Base-by-base conservation (phyloP, 2,797 vertebrate genomes). In the Phoxinus dragarum region DNA sequence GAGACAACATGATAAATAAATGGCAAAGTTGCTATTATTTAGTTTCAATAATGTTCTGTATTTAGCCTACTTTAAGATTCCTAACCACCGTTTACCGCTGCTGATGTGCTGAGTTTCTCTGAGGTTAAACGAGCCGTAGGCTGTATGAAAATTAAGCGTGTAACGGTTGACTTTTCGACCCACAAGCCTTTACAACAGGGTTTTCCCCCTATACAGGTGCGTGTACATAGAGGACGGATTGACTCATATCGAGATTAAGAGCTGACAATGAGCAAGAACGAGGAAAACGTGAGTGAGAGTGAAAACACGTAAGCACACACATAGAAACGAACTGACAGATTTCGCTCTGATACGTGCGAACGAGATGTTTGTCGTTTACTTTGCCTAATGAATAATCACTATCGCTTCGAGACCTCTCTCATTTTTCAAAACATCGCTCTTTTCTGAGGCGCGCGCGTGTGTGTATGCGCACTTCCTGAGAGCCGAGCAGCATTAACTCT, bases 351-450 rank as follows among this genome's bases (percentile, higher is more conserved):
- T 40, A 27, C 67, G 56, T 47, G 56, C 17, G 69, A 23, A 52
- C 23, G 27, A 12, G 3, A 52, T 27, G 54, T 38, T 66, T 87
- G 47, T 67, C 85, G 72, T 82, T 85, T 77, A 81, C 78, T 78
- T 84, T 84, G 42, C 69, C 73, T 34, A 69, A 64, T 89, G 80
- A 82, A 68, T 76, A 87, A 87, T 83, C 78, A 89, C 86, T 52
- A 67, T 59, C 44, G 67, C 69, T 74, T 86, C 75, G 40, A 74
- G 68, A 38, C 12, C 14, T 6, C 9, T 47, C 34, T 79, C 54
- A 59, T 84, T 88, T 82, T 82, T 81, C 74, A 82, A 73, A 66
- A 74, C 78, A 59, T 82, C 21, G 64, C 10, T 14, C 74, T 78
- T 82, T 82, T 81, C 23, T 64, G 52, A 36, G 52, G 6, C 16